Base-by-base conservation (phyloP, 2,888 invertebrate genomes). In the Orchesellides sinensis region DNA sequence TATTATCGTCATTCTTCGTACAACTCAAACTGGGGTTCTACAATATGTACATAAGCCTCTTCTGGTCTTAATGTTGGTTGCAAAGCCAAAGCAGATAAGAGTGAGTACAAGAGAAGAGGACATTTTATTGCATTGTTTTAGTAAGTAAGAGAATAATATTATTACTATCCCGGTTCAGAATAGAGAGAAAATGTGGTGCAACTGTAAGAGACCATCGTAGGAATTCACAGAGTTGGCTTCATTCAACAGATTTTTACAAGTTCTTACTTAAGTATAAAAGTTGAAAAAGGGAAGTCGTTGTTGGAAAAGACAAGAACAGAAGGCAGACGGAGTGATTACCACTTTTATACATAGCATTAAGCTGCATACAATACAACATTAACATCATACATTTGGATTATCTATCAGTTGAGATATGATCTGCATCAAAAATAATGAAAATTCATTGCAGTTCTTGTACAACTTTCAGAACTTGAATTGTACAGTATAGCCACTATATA, bases 381-480 rank as follows among this genome's bases (percentile, higher is more conserved):
- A 5, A 59, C 40, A 45, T n/a, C 5, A 10, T 45, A 65, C 45
- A 65, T n/a, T n/a, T 21, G 65, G 63, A 63, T 65, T 45, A 65
- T 40, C 47, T 66, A 47, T 66, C 47, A 12, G 23, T 52, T 2
- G 66, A 59, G 77, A 77, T 77, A 77, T 66, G 59, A 77, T 68
- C 47, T 68, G 40, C 32, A 66, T 65, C 27, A 68, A n/a, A 27
- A 70, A 70, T 52, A 69, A 70, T 79, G 70, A 79, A 79, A 70
- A 70, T 69, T 59, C 68, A 69, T 69, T 59, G 61, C 54, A 74
- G 52, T 49, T 54, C 63, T 47, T 59, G 29, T 59, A 59, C 27
- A 19, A 59, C 59, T 27, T n/a, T n/a, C n/a, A n/a, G n/a, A n/a
- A n/a, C n/a, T n/a, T n/a, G n/a, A n/a, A n/a, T n/a, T n/a, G n/a